Percentiles rank a stretch among this genome's conserved stretches.
These are phyloP conservation scores for Crocodylus rhombifer DNA, from an alignment of 2,797 vertebrate species.

Conservation along the genomic window DNA sequence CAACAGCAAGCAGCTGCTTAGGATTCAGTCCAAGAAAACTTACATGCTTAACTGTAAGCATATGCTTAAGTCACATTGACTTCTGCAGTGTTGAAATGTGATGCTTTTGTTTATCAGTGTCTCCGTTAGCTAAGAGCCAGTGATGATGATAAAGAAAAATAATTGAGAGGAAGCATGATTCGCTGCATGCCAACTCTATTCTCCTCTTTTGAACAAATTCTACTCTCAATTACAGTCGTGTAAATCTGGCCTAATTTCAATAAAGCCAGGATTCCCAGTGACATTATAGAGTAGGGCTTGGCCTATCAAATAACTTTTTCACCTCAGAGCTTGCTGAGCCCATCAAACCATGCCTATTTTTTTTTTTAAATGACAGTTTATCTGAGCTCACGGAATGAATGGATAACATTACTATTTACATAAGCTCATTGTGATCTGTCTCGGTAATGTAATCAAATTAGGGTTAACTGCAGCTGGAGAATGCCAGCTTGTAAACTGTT, in stretches of 20 bases:
- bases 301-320: neutral
- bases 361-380: slow-evolving; percentile 63
- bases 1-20: no score
- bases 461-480: slow-evolving; percentile 71
- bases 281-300: neutral
- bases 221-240: accelerated
- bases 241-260: neutral
- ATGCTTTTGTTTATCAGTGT: neutral
- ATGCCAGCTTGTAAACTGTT: slow-evolving; percentile 74
- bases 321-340: neutral
- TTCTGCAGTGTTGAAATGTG: accelerated
- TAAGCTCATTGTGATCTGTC: slow-evolving; percentile 75
- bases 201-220: neutral
- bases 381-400: slow-evolving; percentile 55
- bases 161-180: accelerated
- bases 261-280: neutral
- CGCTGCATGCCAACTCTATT: accelerated
- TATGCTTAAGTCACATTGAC: accelerated
- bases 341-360: neutral
- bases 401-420: slow-evolving; percentile 73
- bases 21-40: no score
- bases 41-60: neutral
- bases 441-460: slow-evolving; percentile 71
- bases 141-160: neutral
- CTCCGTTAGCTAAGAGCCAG: neutral